Evolutionary conservation across 1,140 invertebrate species (phyloP).

Genomic region (Whitmania pigra): DNA sequence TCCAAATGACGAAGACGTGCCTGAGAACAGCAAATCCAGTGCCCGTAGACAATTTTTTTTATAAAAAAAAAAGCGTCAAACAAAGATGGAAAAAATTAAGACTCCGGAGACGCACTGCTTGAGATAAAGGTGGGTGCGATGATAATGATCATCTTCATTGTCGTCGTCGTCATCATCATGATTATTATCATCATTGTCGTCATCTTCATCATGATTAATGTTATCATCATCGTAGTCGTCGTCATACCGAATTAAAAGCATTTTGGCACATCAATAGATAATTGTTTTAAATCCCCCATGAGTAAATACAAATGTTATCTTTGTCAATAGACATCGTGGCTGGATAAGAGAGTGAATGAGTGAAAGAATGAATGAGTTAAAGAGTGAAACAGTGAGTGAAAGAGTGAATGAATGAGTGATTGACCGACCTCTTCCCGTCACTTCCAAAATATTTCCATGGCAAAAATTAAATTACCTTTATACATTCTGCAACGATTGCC

Average conservation of each 20-base stretch:
- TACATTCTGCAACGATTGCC: too few species aligned
- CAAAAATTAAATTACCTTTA: too few species aligned
- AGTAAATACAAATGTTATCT: not conserved
- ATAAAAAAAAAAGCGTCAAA: too few species aligned
- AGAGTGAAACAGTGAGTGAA: slow-evolving; percentile 13
- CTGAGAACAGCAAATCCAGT: too few species aligned
- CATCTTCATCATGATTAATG: not conserved
- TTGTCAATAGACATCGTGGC: slow-evolving; percentile 4
- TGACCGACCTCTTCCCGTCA: not conserved
- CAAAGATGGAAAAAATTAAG: too few species aligned
- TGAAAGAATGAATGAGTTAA: slow-evolving; percentile 19
- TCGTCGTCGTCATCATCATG: not conserved
- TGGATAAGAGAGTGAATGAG: slow-evolving; percentile 19
- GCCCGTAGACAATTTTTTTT: too few species aligned
- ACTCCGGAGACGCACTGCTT: too few species aligned
- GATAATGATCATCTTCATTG: too few species aligned
- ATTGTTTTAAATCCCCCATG: not conserved
- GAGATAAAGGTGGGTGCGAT: too few species aligned
- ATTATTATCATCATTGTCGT: not conserved
- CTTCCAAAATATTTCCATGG: too few species aligned
- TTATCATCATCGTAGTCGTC: not conserved
- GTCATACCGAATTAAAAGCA: not conserved
- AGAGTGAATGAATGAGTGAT: not conserved
- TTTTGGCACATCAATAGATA: not conserved
- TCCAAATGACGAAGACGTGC: too few species aligned